A percentile compares a stretch with the other conserved stretches of the same genome.
Conservation (phyloP, 2,113 vertebrate species). For the Psophia crepitans region DNA sequence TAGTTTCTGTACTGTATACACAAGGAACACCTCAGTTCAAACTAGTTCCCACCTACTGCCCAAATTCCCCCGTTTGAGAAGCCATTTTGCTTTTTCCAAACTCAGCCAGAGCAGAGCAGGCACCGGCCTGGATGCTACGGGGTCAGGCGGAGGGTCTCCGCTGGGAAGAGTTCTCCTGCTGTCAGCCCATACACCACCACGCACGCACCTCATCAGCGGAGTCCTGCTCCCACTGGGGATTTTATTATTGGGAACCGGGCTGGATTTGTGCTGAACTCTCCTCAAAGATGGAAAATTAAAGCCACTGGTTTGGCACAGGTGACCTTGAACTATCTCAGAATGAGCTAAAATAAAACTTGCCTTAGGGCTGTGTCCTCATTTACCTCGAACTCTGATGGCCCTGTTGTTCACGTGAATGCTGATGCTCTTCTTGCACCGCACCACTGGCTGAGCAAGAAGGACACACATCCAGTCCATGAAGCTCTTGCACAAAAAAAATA, state of each 20-base stretch:
- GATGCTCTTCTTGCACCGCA: not conserved
- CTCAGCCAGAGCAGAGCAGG: not conserved
- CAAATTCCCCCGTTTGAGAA: not conserved
- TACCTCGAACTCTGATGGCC: not conserved
- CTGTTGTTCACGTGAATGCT: not conserved
- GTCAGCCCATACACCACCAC: not conserved
- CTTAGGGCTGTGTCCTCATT: not conserved
- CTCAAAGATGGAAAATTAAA: not conserved
- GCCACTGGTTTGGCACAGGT: not conserved
- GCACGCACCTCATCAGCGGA: rapidly evolving
- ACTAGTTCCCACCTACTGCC: not conserved
- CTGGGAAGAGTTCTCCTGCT: not conserved
- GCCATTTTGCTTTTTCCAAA: not conserved
- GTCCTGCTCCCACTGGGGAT: not conserved
- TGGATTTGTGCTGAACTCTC: not conserved
- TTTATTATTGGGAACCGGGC: not conserved
- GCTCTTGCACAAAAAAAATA: not conserved
- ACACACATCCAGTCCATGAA: not conserved
- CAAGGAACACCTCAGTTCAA: not conserved
- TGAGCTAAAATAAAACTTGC: not conserved
- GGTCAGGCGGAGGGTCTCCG: not conserved
- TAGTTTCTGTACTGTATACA: not conserved
- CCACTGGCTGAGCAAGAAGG: not conserved
- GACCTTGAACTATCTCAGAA: not conserved
- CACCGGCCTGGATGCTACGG: not conserved